Conservation (phyloP, 2,113 vertebrate genomes). For the Willisornis vidua region DNA sequence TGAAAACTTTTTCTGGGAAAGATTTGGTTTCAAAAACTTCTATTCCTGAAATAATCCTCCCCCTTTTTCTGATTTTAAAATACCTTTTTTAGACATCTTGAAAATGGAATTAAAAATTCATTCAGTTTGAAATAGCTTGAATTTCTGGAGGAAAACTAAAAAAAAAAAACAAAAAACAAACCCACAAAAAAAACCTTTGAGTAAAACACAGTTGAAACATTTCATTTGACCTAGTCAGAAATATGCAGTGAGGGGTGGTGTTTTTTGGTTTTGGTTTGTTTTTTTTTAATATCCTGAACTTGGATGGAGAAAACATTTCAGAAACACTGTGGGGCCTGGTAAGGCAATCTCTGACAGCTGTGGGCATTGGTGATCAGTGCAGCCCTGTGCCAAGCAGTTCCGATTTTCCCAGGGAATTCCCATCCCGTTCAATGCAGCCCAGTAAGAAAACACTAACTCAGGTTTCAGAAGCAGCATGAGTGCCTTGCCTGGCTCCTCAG, state of each 20-base stretch:
- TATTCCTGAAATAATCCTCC: background rate
- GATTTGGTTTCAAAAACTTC: background rate
- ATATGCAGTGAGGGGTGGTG: background rate
- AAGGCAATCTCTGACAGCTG: background rate
- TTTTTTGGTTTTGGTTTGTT: background rate
- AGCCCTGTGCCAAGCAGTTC: background rate
- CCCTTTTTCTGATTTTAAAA: background rate
- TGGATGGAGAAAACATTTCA: background rate
- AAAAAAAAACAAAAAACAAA: background rate
- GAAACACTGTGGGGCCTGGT: background rate
- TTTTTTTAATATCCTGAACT: background rate
- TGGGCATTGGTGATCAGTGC: background rate
- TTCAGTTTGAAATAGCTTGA: background rate
- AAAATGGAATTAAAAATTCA: background rate
- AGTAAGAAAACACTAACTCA: background rate
- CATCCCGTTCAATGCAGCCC: background rate
- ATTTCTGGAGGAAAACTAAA: background rate
- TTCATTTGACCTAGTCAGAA: background rate
- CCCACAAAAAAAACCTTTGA: accelerated
- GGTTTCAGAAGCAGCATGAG: background rate
- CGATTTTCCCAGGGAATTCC: background rate
- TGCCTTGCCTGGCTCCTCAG: background rate
- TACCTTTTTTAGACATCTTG: background rate
- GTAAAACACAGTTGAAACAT: background rate
- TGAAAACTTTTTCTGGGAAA: background rate